A percentile compares a stretch with the other conserved stretches of the same genome.
Evolutionary conservation across 2,113 vertebrate species (phyloP).

Genomic region (Macaca nemestrina): DNA sequence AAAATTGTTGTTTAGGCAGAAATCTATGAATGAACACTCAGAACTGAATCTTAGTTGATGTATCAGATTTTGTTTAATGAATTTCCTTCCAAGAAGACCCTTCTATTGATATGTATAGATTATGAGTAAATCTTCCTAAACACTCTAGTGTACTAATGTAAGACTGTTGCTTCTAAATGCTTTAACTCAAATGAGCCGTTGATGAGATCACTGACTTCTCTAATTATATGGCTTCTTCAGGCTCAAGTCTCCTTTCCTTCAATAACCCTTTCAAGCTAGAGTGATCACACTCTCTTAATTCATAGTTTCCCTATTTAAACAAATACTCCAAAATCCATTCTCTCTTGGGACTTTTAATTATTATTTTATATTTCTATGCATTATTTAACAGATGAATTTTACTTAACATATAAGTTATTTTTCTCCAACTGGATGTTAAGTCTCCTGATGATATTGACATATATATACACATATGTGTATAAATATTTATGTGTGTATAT

Average conservation of each 20-base stretch:
- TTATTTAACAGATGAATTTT: slow-evolving; percentile 5
- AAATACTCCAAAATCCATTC: background rate
- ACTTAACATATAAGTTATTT: background rate
- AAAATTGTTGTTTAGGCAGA: background rate
- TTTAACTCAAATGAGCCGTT: background rate
- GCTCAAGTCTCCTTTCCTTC: background rate
- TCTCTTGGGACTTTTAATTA: background rate
- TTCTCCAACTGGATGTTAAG: background rate
- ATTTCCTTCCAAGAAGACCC: background rate
- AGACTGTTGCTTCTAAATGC: background rate
- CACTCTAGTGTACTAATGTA: background rate
- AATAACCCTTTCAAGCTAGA: background rate
- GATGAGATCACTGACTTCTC: background rate
- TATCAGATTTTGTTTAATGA: slow-evolving; percentile 9
- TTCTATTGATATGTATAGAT: background rate
- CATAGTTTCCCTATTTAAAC: background rate
- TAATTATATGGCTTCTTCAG: background rate
- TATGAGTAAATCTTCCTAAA: background rate
- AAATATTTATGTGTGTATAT: background rate
- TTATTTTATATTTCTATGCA: background rate
- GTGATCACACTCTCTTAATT: background rate
- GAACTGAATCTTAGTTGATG: background rate
- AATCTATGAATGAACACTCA: slow-evolving; percentile 33
- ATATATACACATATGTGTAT: background rate
- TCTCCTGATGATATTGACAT: background rate